Percentiles rank a stretch among this genome's conserved stretches.
These are phyloP conservation scores for Drosophila erecta DNA, from an alignment of 1,140 invertebrate species.

Conservation along the genomic window DNA sequence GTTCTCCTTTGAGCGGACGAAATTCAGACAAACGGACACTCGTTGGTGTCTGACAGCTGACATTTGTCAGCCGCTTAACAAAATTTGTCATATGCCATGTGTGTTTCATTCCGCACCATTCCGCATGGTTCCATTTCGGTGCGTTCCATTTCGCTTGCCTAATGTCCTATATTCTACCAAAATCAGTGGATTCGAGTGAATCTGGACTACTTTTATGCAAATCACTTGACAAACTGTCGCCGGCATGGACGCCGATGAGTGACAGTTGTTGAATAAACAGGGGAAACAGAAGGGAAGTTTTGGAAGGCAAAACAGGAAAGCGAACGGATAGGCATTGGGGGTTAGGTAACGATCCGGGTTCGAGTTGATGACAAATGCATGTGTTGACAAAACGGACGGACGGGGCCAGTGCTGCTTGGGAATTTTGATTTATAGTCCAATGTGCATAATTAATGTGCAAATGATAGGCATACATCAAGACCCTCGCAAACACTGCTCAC, in stretches of 20 bases:
- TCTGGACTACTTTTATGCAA: conserved; percentile 70
- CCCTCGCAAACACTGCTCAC: conserved; percentile 18
- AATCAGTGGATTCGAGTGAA: conserved; percentile 9
- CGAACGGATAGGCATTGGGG: not conserved
- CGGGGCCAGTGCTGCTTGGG: conserved; percentile 19
- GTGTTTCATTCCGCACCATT: conserved; percentile 26
- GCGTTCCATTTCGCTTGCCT: conserved; percentile 31
- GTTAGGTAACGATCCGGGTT: not conserved
- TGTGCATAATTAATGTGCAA: conserved; percentile 81
- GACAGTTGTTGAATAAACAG: conserved; percentile 21
- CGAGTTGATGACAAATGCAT: conserved; percentile 78
- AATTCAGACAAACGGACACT: conserved; percentile 9
- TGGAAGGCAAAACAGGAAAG: not conserved
- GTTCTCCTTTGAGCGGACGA: conserved; percentile 7
- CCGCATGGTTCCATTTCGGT: conserved; percentile 23
- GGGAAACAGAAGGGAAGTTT: not conserved
- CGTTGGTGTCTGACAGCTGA: conserved; percentile 74
- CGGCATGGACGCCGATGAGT: conserved; percentile 41
- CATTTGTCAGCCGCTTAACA: conserved; percentile 82
- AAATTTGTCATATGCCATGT: conserved; percentile 68
- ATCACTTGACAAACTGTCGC: conserved; percentile 68
- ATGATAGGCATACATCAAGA: conserved; percentile 65
- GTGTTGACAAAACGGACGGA: conserved; percentile 64
- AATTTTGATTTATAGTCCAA: conserved; percentile 78
- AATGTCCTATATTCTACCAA: conserved; percentile 37